Conservation (phyloP, 2,888 invertebrate species). For the Lobophora halterata region DNA sequence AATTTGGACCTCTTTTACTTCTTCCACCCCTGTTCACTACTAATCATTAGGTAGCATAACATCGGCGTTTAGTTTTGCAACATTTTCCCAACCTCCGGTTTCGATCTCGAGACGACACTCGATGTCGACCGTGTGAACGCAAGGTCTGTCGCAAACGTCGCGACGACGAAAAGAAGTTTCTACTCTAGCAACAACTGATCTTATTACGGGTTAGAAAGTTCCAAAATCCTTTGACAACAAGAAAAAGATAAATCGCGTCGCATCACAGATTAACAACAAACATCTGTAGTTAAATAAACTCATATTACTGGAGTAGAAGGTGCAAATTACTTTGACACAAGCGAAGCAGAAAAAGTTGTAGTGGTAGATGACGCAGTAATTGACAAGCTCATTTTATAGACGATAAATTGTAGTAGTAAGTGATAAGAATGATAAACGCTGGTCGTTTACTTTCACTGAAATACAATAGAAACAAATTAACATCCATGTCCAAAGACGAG, state of each 20-base stretch:
- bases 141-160: constrained; percentile 55
- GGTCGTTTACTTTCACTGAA: no score
- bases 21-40: background rate
- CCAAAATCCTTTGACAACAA: constrained; percentile 22
- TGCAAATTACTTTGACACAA: constrained; percentile 2
- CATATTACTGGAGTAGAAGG: constrained; percentile 6
- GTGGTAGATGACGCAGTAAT: constrained; percentile 11
- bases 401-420: constrained; percentile 3
- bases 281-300: constrained; percentile 1
- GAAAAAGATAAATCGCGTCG: constrained; percentile 1
- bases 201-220: constrained; percentile 27
- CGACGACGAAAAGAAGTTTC: constrained; percentile 32
- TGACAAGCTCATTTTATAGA: constrained; percentile 5
- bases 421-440: no score
- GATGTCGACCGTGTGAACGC: constrained; percentile 58
- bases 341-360: background rate
- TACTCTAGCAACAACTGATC: constrained; percentile 13
- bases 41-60: constrained; percentile 18
- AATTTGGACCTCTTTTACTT: background rate
- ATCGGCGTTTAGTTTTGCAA: constrained; percentile 48
- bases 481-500: no score
- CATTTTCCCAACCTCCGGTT: constrained; percentile 59
- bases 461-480: no score
- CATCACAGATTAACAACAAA: constrained; percentile 1
- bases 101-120: constrained; percentile 49